phyloP scores from a whole-genome alignment of 2,113 vertebrate species.

The Dicrurus megarhynchus region DNA sequence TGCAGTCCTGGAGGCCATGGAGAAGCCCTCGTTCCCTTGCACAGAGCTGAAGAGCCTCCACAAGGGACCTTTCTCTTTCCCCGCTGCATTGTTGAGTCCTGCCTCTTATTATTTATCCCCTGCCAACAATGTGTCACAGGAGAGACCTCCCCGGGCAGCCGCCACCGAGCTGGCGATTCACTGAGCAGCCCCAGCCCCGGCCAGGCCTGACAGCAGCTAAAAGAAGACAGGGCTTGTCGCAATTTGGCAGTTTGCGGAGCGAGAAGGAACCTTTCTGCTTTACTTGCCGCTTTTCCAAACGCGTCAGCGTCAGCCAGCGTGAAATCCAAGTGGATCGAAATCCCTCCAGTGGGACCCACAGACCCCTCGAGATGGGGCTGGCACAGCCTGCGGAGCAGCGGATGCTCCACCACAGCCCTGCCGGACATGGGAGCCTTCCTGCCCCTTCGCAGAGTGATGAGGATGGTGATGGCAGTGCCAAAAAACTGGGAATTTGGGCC shows the following conservation, averaged over 20 bases:
- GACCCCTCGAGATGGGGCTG: not conserved
- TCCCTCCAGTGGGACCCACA: not conserved
- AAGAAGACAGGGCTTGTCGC: not conserved
- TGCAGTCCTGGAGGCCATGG: not conserved
- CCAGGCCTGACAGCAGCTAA: constrained; percentile 25
- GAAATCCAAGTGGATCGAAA: constrained; percentile 35
- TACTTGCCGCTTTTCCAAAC: constrained; percentile 10
- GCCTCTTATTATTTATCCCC: constrained; percentile 36
- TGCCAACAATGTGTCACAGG: constrained; percentile 50
- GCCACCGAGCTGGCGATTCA: not conserved
- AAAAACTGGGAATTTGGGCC: not conserved
- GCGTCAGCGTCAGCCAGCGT: not conserved
- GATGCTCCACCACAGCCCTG: accelerated
- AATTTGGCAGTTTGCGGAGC: constrained; percentile 4
- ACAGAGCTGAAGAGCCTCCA: constrained; percentile 25
- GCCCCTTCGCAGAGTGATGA: not conserved
- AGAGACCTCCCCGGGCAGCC: constrained; percentile 29
- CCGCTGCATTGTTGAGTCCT: not conserved
- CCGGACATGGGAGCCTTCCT: not conserved
- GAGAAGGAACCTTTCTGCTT: constrained; percentile 38
- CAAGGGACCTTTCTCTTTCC: constrained; percentile 44
- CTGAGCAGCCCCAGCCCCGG: not conserved
- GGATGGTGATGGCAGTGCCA: not conserved
- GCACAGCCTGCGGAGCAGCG: not conserved
- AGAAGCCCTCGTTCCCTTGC: not conserved